phyloP scores from a whole-genome alignment of 1,140 invertebrate species.

The Glossosoma conforme region DNA sequence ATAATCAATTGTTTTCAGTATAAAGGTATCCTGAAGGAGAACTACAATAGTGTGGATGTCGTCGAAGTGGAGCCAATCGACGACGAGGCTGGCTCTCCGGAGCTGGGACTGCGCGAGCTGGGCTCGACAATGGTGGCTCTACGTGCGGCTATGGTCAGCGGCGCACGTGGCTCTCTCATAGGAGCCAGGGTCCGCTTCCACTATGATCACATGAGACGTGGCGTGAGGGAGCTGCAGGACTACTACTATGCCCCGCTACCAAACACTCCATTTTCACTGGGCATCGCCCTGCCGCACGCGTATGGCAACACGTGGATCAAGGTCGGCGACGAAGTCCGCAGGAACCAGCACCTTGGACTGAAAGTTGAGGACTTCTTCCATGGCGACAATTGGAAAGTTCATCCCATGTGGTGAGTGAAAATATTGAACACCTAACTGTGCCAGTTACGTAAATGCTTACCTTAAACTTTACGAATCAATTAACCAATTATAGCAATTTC shows the following conservation, averaged over 20 bases:
- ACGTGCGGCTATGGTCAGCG: conserved; percentile 68
- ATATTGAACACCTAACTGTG: too few species aligned
- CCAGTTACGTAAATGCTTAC: too few species aligned
- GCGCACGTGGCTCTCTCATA: conserved; percentile 58
- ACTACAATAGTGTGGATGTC: conserved; percentile 95
- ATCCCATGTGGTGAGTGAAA: conserved; percentile 72
- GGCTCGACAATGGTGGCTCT: conserved; percentile 53
- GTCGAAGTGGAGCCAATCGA: conserved; percentile 88
- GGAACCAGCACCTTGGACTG: conserved; percentile 59
- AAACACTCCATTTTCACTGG: conserved; percentile 82
- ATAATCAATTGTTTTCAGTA: conserved; percentile 46
- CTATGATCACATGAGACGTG: conserved; percentile 76
- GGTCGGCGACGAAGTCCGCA: conserved; percentile 64
- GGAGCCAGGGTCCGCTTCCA: conserved; percentile 70
- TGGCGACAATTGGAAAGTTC: conserved; percentile 74
- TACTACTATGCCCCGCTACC: conserved; percentile 79
- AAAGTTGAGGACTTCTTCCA: conserved; percentile 63
- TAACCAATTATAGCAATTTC: too few species aligned
- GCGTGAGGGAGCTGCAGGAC: conserved; percentile 72
- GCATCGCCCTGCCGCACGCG: conserved; percentile 68
- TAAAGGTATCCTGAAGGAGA: conserved; percentile 73
- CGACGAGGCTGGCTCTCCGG: conserved; percentile 57
- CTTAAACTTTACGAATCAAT: too few species aligned
- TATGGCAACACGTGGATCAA: conserved; percentile 75
- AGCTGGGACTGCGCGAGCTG: conserved; percentile 44